Evolutionary conservation across 2,888 invertebrate species (phyloP).

Genomic region (Quadriops clusia): DNA sequence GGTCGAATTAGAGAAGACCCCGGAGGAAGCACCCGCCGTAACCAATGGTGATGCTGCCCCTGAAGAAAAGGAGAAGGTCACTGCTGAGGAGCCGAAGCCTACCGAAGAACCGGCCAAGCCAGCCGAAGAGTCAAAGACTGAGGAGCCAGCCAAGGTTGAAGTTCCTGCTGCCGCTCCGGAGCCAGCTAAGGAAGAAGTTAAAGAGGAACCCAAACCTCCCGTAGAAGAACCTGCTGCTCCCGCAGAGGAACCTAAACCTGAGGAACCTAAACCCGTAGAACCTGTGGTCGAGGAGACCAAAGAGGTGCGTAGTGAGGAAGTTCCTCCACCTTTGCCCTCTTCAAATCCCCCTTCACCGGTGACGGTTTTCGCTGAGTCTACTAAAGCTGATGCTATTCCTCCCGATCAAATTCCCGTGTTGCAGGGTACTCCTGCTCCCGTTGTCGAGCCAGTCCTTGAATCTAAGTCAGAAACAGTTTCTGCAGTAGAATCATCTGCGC

Average conservation of each 20-base stretch:
- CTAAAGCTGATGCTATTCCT: slow-evolving; percentile 44
- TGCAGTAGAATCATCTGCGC: slow-evolving; percentile 9
- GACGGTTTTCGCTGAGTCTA: slow-evolving; percentile 60
- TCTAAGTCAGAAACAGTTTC: slow-evolving; percentile 10
- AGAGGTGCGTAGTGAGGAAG: slow-evolving; percentile 51
- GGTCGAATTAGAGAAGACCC: slow-evolving; percentile 22
- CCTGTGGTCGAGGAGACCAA: slow-evolving; percentile 26
- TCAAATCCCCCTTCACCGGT: slow-evolving; percentile 65
- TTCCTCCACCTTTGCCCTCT: slow-evolving; percentile 61
- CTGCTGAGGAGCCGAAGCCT: slow-evolving; percentile 12
- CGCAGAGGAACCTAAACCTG: slow-evolving; percentile 15
- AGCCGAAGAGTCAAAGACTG: slow-evolving; percentile 17
- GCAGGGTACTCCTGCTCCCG: slow-evolving; percentile 14
- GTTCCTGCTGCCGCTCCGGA: slow-evolving; percentile 21
- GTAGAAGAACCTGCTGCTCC: slow-evolving; percentile 17
- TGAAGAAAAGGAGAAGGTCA: slow-evolving; percentile 15
- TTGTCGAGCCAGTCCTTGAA: slow-evolving; percentile 17
- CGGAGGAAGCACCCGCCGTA: slow-evolving; percentile 15
- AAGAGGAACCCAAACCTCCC: slow-evolving; percentile 19
- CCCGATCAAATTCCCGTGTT: slow-evolving; percentile 22
- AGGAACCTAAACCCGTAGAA: slow-evolving; percentile 14
- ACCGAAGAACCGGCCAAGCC: slow-evolving; percentile 17
- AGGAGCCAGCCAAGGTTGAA: slow-evolving; percentile 15
- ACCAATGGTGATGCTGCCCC: slow-evolving; percentile 19
- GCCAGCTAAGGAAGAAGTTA: slow-evolving; percentile 19